Evolutionary conservation across 2,113 vertebrate species (phyloP), one percentile per base, ranked within the genome.

Genomic region (Hippoglossus stenolepis): DNA sequence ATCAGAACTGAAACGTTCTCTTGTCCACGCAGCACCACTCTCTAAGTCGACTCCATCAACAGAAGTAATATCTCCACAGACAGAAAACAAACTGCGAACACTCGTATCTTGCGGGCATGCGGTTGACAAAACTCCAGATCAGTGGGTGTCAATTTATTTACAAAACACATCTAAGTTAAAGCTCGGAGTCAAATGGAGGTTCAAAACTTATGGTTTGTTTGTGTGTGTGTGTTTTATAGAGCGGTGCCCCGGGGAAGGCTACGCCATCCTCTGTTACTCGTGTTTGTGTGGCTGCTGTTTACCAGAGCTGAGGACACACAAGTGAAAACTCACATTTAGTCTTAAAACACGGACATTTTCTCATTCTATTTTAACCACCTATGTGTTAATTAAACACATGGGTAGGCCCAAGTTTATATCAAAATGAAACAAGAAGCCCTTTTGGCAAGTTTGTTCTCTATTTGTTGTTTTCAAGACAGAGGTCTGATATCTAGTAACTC

Each of bases 111-210:
- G 58, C 23, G 76, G 84, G 82, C 80, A 89, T 67, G 75, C 23
- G 14, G 65, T 51, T 73, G 71, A 84, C 80, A 82, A 76, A 81
- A 87, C 78, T 70, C 47, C 54, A 73, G 54, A 88, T 84, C 73
- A 70, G 82, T 80, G 59, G 68, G 65, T 79, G 82, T 85, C 82
- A 80, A 70, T 87, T 81, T 83, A 75, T 89, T 84, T 70, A 73
- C 80, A 80, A 71, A 86, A 75, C 65, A 85, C 74, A 84, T 79
- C 75, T 58, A 54, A 70, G 74, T 73, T 68, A 28, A 64, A 85
- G 66, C 80, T 84, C 2, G 17, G 70, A 87, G 86, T 86, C 85
- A 87, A 86, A 81, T 24, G 31, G 35, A 59, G 59, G 62, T 74
- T 85, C 65, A 79, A 31, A 74, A 80, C 75, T 60, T 67, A n/a